These are phyloP conservation scores for Anser brachyrhynchus DNA, from an alignment of 2,113 vertebrate species.

Conservation along the genomic window DNA sequence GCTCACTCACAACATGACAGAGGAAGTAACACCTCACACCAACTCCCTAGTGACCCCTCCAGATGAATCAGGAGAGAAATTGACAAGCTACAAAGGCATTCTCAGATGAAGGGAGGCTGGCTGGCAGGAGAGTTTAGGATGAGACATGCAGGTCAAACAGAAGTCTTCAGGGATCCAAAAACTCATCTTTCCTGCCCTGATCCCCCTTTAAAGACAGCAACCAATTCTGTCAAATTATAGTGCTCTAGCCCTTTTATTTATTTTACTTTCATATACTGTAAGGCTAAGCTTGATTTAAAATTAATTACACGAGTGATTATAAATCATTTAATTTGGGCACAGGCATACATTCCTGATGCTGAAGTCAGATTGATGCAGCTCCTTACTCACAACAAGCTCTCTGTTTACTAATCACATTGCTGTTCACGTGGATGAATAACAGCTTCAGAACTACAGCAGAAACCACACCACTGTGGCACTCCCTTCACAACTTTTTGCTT, in stretches of 20 bases:
- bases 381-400: background rate
- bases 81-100: slow-evolving; percentile 9
- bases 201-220: background rate
- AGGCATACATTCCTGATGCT: background rate
- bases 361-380: background rate
- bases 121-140: background rate
- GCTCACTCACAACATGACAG: background rate
- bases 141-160: background rate
- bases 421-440: background rate
- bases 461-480: background rate
- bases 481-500: background rate
- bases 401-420: background rate
- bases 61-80: slow-evolving; percentile 6
- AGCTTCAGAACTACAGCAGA: background rate
- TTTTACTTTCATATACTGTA: background rate
- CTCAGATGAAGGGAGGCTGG: background rate
- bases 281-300: background rate
- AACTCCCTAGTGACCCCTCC: background rate
- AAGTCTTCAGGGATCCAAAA: slow-evolving; percentile 8
- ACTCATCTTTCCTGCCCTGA: background rate
- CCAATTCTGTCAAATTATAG: background rate
- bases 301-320: background rate
- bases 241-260: background rate
- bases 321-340: background rate
- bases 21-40: slow-evolving; percentile 14